Conservation (phyloP, 23 tunicate species). For the Phallusia fumigata region DNA sequence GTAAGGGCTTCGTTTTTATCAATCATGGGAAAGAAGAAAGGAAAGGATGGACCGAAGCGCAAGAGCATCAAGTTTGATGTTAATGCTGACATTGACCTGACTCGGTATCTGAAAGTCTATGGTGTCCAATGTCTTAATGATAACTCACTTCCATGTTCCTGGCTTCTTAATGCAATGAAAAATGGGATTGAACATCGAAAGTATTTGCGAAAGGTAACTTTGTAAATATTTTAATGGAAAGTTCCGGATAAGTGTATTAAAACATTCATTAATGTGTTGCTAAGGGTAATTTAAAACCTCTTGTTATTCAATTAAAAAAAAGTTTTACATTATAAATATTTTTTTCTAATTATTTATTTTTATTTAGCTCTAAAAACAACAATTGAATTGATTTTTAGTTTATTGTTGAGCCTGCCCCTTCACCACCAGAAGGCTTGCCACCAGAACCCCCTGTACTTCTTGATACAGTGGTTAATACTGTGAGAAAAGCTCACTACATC, state of each 20-base stretch:
- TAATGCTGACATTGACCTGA: slow-evolving; percentile 75
- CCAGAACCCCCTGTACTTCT: slow-evolving; percentile 35
- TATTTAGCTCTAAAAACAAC: background rate
- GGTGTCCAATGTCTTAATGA: slow-evolving; percentile 52
- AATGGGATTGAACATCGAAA: slow-evolving; percentile 62
- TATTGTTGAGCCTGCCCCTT: background rate
- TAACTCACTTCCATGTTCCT: slow-evolving; percentile 46
- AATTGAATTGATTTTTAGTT: background rate
- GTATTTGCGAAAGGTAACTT: slow-evolving; percentile 63
- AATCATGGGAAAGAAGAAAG: slow-evolving; percentile 49
- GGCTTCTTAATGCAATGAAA: slow-evolving; percentile 74
- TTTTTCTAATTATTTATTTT: background rate
- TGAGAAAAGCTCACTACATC: slow-evolving; percentile 53
- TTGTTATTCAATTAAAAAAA: too few relatives aligned
- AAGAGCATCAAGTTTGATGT: slow-evolving; percentile 70
- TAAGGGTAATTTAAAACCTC: too few relatives aligned
- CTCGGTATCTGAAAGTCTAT: slow-evolving; percentile 50
- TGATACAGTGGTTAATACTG: slow-evolving; percentile 41
- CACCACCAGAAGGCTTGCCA: slow-evolving; percentile 20
- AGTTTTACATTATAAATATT: background rate
- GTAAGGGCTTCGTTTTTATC: background rate
- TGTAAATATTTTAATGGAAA: too few relatives aligned
- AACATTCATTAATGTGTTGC: too few relatives aligned
- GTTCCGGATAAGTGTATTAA: too few relatives aligned
- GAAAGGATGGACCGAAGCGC: slow-evolving; percentile 43